phyloP scores from a whole-genome alignment of 2,888 invertebrate genomes.

The Elgonia sp. region DNA sequence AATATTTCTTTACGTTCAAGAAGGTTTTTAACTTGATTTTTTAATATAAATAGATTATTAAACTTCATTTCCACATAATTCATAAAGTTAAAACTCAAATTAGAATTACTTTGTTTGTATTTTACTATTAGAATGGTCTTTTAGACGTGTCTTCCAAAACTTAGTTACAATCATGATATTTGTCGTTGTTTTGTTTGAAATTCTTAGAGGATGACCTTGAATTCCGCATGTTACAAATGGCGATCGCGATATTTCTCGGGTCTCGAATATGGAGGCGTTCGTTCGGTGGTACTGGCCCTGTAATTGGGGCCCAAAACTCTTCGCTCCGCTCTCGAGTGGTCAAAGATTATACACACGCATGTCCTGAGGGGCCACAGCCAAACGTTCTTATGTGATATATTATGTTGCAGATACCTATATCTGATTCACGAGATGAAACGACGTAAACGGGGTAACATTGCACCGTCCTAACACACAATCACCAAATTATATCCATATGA shows the following conservation, averaged over 20 bases:
- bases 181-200: conserved; percentile 61
- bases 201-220: conserved; percentile 74
- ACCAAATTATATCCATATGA: conserved; percentile 35
- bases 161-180: conserved; percentile 58
- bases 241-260: conserved; percentile 82
- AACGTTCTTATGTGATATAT: conserved; percentile 86
- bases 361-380: conserved; percentile 85
- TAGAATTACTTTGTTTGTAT: no score
- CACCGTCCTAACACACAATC: conserved; percentile 33
- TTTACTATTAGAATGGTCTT: background rate
- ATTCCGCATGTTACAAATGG: conserved; percentile 76
- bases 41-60: no score
- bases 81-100: no score
- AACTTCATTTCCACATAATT: no score
- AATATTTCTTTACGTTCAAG: no score
- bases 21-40: no score
- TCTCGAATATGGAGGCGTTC: conserved; percentile 84
- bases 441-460: conserved; percentile 85
- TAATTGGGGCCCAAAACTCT: conserved; percentile 86
- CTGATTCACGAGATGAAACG: conserved; percentile 86
- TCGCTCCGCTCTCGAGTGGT: conserved; percentile 84
- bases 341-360: conserved; percentile 87
- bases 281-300: conserved; percentile 86
- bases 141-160: conserved; percentile 4
- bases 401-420: conserved; percentile 86